These are phyloP conservation scores for Holothuria glaberrima DNA, from an alignment of 35 echinoderm and acorn worm genomes.

Conservation along the genomic window DNA sequence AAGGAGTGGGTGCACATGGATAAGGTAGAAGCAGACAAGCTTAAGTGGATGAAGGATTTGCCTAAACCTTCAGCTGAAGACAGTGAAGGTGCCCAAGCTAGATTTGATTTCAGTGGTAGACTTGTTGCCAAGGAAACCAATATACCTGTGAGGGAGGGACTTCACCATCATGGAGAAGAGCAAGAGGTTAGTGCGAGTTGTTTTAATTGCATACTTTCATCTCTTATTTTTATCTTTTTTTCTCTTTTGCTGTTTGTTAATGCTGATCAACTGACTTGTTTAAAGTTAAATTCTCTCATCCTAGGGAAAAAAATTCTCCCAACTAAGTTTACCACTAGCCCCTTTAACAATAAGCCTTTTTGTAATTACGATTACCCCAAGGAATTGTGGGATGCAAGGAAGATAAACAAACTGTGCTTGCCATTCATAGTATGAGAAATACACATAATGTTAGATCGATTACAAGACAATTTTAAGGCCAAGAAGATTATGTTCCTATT, in stretches of 20 bases:
- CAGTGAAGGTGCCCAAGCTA: conserved; percentile 72
- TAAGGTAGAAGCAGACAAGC: conserved; percentile 83
- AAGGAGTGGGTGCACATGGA: conserved; percentile 93
- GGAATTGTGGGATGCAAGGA: too few relatives aligned
- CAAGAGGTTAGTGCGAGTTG: conserved; percentile 73
- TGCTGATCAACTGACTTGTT: conserved; percentile 44
- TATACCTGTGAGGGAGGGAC: conserved; percentile 81
- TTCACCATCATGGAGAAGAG: conserved; percentile 97
- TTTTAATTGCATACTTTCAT: not conserved
- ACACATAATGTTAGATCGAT: too few relatives aligned
- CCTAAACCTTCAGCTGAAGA: conserved; percentile 89
- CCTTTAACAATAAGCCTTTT: too few relatives aligned
- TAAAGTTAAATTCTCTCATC: not conserved
- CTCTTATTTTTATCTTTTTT: not conserved
- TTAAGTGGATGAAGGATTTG: conserved; percentile 93
- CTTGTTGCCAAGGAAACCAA: conserved; percentile 85
- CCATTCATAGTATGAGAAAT: too few relatives aligned
- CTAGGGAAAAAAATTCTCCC: too few relatives aligned
- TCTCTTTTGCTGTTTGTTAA: not conserved
- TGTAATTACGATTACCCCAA: too few relatives aligned
- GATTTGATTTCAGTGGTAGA: conserved; percentile 95
- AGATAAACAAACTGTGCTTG: too few relatives aligned
- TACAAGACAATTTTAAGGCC: too few relatives aligned
- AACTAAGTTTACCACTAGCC: too few relatives aligned
- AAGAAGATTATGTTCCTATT: too few relatives aligned